phyloP scores from a whole-genome alignment of 1,140 invertebrate genomes.

The Panagrolaimus sp. region DNA sequence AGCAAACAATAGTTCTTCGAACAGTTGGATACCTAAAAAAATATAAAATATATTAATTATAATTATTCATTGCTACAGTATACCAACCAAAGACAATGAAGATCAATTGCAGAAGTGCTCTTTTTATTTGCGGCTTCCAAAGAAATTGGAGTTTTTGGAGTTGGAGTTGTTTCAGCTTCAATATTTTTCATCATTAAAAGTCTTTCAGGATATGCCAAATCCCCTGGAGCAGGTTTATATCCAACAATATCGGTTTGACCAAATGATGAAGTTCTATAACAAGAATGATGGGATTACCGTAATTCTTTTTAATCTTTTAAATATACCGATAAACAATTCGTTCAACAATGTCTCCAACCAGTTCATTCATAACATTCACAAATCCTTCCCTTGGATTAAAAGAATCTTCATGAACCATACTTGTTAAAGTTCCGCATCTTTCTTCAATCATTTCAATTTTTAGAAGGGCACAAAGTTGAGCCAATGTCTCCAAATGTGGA shows the following conservation, averaged over 20 bases:
- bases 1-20: slow-evolving; percentile 81
- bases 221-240: slow-evolving; percentile 77
- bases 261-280: slow-evolving; percentile 74
- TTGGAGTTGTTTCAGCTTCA: slow-evolving; percentile 29
- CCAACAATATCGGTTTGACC: slow-evolving; percentile 80
- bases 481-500: slow-evolving; percentile 90
- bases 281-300: too few species aligned
- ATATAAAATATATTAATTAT: too few species aligned
- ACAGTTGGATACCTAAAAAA: slow-evolving; percentile 74
- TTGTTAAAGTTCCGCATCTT: slow-evolving; percentile 67
- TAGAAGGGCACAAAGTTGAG: slow-evolving; percentile 89
- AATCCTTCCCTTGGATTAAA: slow-evolving; percentile 64
- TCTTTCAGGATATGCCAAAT: slow-evolving; percentile 94
- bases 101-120: slow-evolving; percentile 75
- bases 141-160: background rate
- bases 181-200: slow-evolving; percentile 80
- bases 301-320: too few species aligned
- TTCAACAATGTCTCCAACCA: slow-evolving; percentile 92
- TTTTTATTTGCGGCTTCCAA: background rate
- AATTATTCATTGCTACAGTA: too few species aligned
- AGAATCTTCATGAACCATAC: slow-evolving; percentile 18
- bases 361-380: slow-evolving; percentile 74
- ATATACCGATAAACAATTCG: slow-evolving; percentile 73
- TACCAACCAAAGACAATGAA: slow-evolving; percentile 91
- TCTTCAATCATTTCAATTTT: slow-evolving; percentile 87